These are phyloP conservation scores for human (Homo sapiens) DNA, from an alignment of 2,113 vertebrate species.

Conservation along the genomic window GRCh38 chr11:120597001-120597500, in stretches of 20 bases:
- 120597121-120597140: neutral
- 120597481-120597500: neutral
- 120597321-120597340: neutral
- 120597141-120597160: neutral
- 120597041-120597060: neutral
- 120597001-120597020: fast-evolving
- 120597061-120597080: neutral
- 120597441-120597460: neutral
- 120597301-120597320: neutral
- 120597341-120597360: too few relatives aligned
- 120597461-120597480: neutral
- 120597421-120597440: neutral
- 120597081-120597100: neutral
- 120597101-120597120: neutral
- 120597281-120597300: fast-evolving
- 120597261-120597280: neutral
- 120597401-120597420: neutral
- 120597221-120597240: neutral
- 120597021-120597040: neutral
- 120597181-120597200: neutral
- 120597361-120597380: neutral
- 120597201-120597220: neutral
- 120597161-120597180: neutral
- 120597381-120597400: fast-evolving
- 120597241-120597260: neutral